These are phyloP conservation scores for Andricus grossulariae DNA, from an alignment of 1,140 invertebrate genomes.

Conservation along the genomic window DNA sequence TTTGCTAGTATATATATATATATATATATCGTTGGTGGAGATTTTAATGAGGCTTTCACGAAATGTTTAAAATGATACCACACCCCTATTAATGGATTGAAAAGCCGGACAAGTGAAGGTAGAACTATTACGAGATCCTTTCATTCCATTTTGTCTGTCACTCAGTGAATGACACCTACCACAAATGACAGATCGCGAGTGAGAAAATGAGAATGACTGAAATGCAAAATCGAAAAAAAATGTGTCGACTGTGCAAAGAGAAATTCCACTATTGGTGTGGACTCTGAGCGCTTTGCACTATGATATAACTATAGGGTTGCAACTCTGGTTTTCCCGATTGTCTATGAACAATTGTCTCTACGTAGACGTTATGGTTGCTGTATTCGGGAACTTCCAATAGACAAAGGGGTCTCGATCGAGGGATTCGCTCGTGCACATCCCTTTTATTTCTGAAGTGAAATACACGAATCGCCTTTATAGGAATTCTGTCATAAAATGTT, in stretches of 20 bases:
- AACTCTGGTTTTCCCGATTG: background rate
- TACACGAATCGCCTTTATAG: conserved; percentile 18
- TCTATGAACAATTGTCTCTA: background rate
- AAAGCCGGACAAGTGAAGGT: too few species aligned
- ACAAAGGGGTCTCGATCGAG: conserved; percentile 10
- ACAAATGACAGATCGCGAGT: conserved; percentile 8
- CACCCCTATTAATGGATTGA: too few species aligned
- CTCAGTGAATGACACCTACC: background rate
- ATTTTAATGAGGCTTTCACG: too few species aligned
- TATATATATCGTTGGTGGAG: too few species aligned
- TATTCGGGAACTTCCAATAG: conserved; percentile 28
- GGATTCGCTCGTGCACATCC: conserved; percentile 10
- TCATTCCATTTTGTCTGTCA: conserved; percentile 14
- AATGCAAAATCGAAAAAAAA: conserved; percentile 53
- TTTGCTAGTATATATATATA: too few species aligned
- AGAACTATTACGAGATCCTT: background rate
- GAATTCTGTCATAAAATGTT: conserved; percentile 28
- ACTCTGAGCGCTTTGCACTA: background rate
- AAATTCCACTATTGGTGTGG: conserved; percentile 6
- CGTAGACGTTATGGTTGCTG: conserved; percentile 16
- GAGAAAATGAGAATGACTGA: conserved; percentile 46
- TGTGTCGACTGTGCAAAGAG: conserved; percentile 42
- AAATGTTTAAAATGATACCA: too few species aligned
- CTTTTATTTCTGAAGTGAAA: conserved; percentile 16
- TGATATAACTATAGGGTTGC: background rate